Evolutionary conservation across 2,113 vertebrate genomes (phyloP), one percentile per base, ranked within the genome.

Genomic region (Carettochelys insculpta): DNA sequence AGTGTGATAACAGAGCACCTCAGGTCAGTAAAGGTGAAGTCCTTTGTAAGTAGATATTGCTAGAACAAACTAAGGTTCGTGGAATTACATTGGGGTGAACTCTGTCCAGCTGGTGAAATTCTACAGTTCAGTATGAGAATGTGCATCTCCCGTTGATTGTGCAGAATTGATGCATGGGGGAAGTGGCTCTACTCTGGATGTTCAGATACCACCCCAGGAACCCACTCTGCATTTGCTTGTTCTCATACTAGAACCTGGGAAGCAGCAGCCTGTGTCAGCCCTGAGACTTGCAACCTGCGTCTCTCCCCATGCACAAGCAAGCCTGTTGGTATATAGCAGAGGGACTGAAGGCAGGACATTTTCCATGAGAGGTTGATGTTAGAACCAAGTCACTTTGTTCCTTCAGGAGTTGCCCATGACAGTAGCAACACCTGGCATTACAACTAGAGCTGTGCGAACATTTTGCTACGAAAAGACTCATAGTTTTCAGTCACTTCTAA

Each of bases 1-100:
- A 89, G 89, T 83, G 92, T 86, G 0, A 92, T 96, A 93, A 95
- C 81, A 94, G 95, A 65, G 4, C 88, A 22, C 91, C 90, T 94
- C 96, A 94, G 90, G 41, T 89, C 0, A 0, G 82, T 1, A 0
- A 89, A 96, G 94, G 93, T 88, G 94, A 96, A 90, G 0, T 56
- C 86, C 93, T 89, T 93, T 87, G n/a, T 68, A 83, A 92, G 82
- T 79, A 56, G 87, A 92, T 2, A 58, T 24, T 73, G 41, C 25
- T 83, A 91, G 90, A 81, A 58, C 50, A 71, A 91, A 68, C 84
- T 17, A 8, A 8, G 82, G 84, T 41, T 16, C 1, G 41, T 77
- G 86, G 50, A 90, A 82, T 22, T 50, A 83, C 77, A 77, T 25
- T 2, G 0, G 86, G 89, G 65, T 58, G 85, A 47, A 90, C 41